Conservation (phyloP, 2,797 vertebrate species). For the Sphaeramia orbicularis region DNA sequence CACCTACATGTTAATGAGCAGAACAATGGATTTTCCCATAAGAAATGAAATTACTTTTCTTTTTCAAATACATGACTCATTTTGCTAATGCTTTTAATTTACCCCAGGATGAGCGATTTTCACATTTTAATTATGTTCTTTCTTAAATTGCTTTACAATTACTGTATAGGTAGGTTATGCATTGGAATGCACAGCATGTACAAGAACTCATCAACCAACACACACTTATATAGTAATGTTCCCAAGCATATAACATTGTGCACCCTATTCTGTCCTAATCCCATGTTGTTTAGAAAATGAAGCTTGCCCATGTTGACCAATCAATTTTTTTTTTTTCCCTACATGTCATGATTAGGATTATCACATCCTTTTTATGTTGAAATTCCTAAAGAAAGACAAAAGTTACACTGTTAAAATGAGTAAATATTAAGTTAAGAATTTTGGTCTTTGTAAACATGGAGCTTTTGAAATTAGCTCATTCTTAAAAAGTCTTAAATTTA, state of each 20-base stretch:
- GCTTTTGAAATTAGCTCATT: too few species aligned
- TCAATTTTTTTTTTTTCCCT: too few species aligned
- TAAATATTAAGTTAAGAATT: too few species aligned
- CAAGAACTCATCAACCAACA: conserved; percentile 6
- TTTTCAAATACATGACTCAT: conserved; percentile 1
- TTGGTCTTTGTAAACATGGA: too few species aligned
- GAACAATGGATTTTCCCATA: conserved; percentile 43
- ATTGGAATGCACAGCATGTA: too few species aligned
- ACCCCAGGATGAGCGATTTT: conserved; percentile 15
- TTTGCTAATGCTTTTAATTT: conserved; percentile 9
- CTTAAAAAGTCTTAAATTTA: too few species aligned
- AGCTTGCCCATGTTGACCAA: conserved; percentile 14
- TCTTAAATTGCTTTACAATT: conserved; percentile 36
- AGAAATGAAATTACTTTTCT: conserved; percentile 24
- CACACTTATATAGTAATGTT: background rate
- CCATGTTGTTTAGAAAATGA: background rate
- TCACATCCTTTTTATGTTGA: too few species aligned
- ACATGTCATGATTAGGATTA: too few species aligned
- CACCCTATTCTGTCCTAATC: too few species aligned
- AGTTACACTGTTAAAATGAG: too few species aligned
- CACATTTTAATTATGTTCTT: conserved; percentile 32
- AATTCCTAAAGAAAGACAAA: too few species aligned
- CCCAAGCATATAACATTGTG: background rate
- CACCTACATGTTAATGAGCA: conserved; percentile 21
- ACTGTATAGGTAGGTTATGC: too few species aligned